A percentile compares a stretch with the other conserved stretches of the same genome.
Conservation (phyloP, 2,797 vertebrate genomes). For the Semotilus atromaculatus region DNA sequence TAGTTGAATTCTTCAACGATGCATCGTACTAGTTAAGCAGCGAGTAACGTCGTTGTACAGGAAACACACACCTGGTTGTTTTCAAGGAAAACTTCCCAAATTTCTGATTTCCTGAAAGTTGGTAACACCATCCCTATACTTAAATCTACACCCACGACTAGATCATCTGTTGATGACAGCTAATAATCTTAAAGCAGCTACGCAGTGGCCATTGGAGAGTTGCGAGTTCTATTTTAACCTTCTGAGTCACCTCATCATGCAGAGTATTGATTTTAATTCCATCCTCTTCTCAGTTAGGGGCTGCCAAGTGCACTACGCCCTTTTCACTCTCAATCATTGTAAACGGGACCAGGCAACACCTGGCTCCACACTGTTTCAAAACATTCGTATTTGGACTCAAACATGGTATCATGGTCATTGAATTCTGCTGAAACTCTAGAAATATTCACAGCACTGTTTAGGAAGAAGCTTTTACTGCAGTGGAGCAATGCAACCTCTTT, state of each 20-base stretch:
- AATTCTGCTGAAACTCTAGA: not conserved
- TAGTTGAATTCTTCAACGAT: too few relatives aligned
- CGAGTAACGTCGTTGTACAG: too few relatives aligned
- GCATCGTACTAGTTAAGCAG: too few relatives aligned
- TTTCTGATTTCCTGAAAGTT: not conserved
- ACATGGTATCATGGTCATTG: not conserved
- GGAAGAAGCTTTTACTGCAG: not conserved
- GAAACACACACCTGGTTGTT: too few relatives aligned
- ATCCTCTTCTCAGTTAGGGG: constrained; percentile 54
- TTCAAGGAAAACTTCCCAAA: too few relatives aligned
- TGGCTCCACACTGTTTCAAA: constrained; percentile 20
- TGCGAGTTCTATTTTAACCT: constrained; percentile 62
- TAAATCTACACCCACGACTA: not conserved
- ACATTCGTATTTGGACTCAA: not conserved
- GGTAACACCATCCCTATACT: not conserved
- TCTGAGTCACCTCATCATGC: constrained; percentile 61
- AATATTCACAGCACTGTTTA: not conserved
- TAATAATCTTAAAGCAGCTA: constrained; percentile 32
- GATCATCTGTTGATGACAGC: constrained; percentile 21
- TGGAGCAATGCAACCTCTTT: not conserved
- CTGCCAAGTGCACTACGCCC: constrained; percentile 51
- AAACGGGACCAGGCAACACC: constrained; percentile 50
- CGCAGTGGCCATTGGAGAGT: constrained; percentile 4
- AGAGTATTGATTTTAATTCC: constrained; percentile 67
- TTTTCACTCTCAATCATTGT: constrained; percentile 61